These are phyloP conservation scores for Agrochola lota DNA, from an alignment of 2,888 invertebrate genomes.

Conservation along the genomic window DNA sequence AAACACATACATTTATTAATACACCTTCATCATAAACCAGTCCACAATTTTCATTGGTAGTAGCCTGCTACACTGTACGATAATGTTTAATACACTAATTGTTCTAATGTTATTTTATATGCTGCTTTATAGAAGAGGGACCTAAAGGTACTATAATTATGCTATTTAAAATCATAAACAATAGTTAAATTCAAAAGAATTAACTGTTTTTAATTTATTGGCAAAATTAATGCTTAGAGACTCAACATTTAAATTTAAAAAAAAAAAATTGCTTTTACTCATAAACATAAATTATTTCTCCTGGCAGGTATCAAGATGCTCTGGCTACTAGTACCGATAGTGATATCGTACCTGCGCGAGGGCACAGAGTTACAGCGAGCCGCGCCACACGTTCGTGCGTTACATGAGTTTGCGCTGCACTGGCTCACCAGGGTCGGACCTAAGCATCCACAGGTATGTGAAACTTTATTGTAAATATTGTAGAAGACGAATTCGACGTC, in stretches of 20 bases:
- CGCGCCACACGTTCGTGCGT: conserved; percentile 91
- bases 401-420: conserved; percentile 97
- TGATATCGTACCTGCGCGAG: conserved; percentile 96
- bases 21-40: too few species aligned
- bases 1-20: too few species aligned
- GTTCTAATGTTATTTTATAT: conserved; percentile 26
- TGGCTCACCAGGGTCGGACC: conserved; percentile 98
- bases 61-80: conserved; percentile 40
- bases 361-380: conserved; percentile 88
- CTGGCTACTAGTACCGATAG: conserved; percentile 96
- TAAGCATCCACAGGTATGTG: conserved; percentile 95
- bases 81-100: conserved; percentile 43
- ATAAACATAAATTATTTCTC: background rate
- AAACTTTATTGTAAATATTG: background rate
- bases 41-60: background rate
- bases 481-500: too few species aligned
- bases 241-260: too few species aligned
- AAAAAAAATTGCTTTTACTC: background rate
- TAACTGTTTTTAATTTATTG: background rate
- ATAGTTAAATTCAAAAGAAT: background rate
- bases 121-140: conserved; percentile 61
- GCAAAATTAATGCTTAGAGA: background rate
- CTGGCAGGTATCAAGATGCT: conserved; percentile 96
- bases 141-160: conserved; percentile 61
- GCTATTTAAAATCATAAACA: background rate